Evolutionary conservation across 2,113 vertebrate genomes (phyloP), one percentile per base, ranked within the genome.

Genomic region (Noctilio leporinus): DNA sequence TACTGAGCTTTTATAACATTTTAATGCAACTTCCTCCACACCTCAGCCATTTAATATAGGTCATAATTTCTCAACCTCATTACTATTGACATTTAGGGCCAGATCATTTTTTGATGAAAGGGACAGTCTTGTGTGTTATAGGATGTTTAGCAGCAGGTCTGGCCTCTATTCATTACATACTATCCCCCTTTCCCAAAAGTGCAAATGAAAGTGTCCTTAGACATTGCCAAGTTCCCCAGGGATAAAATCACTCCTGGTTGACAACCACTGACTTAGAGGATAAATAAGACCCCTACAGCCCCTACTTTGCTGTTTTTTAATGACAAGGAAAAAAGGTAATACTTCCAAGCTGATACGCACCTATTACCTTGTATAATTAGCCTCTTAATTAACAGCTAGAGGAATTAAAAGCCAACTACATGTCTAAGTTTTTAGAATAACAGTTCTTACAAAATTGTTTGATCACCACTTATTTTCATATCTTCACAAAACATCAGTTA

Each of bases 331-430:
- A 82, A 92, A 94, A 55, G 26, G 24, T 85, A 94, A 72, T 92
- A 85, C 89, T 64, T 95, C 15, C 30, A 95, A 92, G 57, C 10
- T 49, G 3, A 78, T 67, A 82, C 45, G 51, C 53, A 96, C 45
- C 84, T 72, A 62, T 30, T 62, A 93, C 94, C 95, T 80, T 97
- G 90, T 95, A 92, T 75, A 97, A 96, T 97, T 95, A 97, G 84
- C 49, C 59, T 94, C 70, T 96, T 96, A 98, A 89, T 97, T 97
- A 97, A 97, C 75, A 96, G 20, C 47, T 49, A 69, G 80, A 75
- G 26, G 85, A 95, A 96, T 94, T 96, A 81, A 90, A 96, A 97
- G 62, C 53, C 73, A 92, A 94, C 86, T 45, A 87, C 97, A 95
- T 97, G 89, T 92, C 94, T 95, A 76, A 97, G 86, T 89, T 96